Percentiles rank a stretch among this genome's conserved stretches.
Evolutionary conservation across 1,140 invertebrate genomes (phyloP).

Genomic region (Drosophila punjabiensis): DNA sequence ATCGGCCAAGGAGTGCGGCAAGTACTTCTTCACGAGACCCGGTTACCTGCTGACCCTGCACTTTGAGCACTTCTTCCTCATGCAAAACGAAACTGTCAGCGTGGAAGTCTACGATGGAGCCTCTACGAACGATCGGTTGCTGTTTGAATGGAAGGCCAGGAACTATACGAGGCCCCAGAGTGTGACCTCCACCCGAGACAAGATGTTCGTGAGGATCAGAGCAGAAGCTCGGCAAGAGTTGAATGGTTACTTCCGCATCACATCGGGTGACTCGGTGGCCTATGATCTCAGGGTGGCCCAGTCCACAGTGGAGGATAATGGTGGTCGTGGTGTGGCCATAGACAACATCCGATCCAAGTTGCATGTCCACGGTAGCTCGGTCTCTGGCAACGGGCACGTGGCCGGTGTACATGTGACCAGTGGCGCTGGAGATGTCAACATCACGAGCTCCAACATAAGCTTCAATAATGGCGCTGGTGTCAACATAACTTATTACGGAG

Average conservation of each 20-base stretch:
- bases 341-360: conserved; percentile 94
- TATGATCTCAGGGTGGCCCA: conserved; percentile 95
- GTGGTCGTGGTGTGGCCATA: conserved; percentile 95
- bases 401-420: conserved; percentile 94
- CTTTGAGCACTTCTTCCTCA: conserved; percentile 92
- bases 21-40: conserved; percentile 91
- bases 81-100: conserved; percentile 90
- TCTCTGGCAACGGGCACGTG: conserved; percentile 95
- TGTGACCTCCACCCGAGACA: conserved; percentile 91
- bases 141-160: conserved; percentile 89
- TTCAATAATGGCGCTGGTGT: conserved; percentile 97
- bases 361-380: conserved; percentile 91
- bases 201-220: conserved; percentile 91
- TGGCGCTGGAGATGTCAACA: conserved; percentile 96
- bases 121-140: conserved; percentile 88
- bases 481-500: conserved; percentile 96
- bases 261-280: conserved; percentile 92
- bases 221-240: conserved; percentile 90
- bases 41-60: conserved; percentile 94
- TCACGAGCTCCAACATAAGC: conserved; percentile 94
- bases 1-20: conserved; percentile 89
- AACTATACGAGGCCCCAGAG: conserved; percentile 95
- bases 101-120: conserved; percentile 93
- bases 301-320: conserved; percentile 94
- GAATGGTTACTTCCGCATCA: conserved; percentile 91